Evolutionary conservation across 2,113 vertebrate species (phyloP).

Genomic region (Emydocephalus ijimae): DNA sequence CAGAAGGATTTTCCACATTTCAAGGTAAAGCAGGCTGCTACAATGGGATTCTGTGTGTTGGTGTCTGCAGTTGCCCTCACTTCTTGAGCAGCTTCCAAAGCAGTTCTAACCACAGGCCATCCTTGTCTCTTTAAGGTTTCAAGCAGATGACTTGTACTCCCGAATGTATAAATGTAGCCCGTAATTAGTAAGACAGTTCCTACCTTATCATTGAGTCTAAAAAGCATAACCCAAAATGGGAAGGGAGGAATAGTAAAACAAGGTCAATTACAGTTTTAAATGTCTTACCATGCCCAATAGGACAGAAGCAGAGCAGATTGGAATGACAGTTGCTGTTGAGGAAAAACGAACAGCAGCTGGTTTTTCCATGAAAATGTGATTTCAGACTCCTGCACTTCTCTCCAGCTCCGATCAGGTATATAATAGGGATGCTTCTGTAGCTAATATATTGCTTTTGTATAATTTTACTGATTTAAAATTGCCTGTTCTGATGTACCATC

Average conservation of each 20-base stretch:
- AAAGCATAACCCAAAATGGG: neutral
- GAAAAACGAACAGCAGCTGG: neutral
- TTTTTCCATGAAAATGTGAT: neutral
- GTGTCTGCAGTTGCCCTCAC: neutral
- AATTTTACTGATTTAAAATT: neutral
- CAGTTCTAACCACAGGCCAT: neutral
- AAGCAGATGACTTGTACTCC: neutral
- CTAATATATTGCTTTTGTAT: neutral
- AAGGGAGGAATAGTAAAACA: neutral
- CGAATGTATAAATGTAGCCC: neutral
- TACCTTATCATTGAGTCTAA: neutral
- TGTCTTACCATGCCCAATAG: neutral
- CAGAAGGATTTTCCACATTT: neutral
- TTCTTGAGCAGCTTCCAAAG: neutral
- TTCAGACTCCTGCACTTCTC: neutral
- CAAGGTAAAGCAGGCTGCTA: neutral
- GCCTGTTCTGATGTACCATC: neutral
- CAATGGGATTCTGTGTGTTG: neutral
- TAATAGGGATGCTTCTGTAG: neutral
- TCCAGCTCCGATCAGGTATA: neutral
- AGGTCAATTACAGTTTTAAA: neutral
- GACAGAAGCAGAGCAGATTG: neutral
- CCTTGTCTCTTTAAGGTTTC: neutral
- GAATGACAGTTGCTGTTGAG: neutral
- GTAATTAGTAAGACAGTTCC: neutral